Percentiles rank a stretch among this genome's conserved stretches.
phyloP scores from a whole-genome alignment of 2,797 vertebrate genomes.

The Neosilurus mollespiculum region DNA sequence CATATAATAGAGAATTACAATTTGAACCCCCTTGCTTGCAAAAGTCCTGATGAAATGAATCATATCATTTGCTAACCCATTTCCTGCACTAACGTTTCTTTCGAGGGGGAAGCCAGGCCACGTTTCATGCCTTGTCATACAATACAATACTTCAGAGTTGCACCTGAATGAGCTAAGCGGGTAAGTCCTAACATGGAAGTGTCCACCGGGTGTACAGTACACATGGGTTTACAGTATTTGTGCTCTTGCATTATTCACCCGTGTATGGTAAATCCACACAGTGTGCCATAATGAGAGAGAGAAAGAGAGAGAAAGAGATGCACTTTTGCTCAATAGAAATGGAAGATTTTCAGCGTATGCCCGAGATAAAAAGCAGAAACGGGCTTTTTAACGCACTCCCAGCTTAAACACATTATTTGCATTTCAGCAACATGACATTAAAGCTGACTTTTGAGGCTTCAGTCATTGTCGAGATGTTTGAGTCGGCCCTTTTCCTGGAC shows the following conservation, averaged over 20 bases:
- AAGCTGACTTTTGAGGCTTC: conserved; percentile 43
- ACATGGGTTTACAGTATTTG: conserved; percentile 22
- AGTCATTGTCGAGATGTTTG: conserved; percentile 8
- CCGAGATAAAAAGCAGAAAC: conserved; percentile 36
- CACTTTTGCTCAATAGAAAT: conserved; percentile 36
- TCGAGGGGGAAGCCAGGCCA: conserved; percentile 7
- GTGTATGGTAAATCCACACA: conserved; percentile 7
- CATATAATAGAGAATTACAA: conserved; percentile 24
- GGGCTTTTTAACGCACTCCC: conserved; percentile 29
- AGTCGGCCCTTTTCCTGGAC: conserved; percentile 16
- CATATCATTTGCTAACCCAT: conserved; percentile 7
- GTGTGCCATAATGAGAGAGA: conserved; percentile 8
- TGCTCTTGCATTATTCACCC: conserved; percentile 30
- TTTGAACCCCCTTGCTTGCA: conserved; percentile 10
- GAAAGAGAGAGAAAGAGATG: neutral
- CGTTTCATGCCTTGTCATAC: conserved; percentile 39
- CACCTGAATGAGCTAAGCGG: conserved; percentile 38
- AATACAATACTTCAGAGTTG: conserved; percentile 25
- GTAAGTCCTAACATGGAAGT: conserved; percentile 24
- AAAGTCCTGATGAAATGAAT: neutral
- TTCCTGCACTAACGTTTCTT: conserved; percentile 22
- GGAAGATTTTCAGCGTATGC: conserved; percentile 44
- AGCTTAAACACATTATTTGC: conserved; percentile 28
- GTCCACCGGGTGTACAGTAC: conserved; percentile 30
- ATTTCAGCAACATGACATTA: conserved; percentile 35